Evolutionary conservation across 2,888 invertebrate species (phyloP), one percentile per base, ranked within the genome.

Genomic region (Ophion costatus): DNA sequence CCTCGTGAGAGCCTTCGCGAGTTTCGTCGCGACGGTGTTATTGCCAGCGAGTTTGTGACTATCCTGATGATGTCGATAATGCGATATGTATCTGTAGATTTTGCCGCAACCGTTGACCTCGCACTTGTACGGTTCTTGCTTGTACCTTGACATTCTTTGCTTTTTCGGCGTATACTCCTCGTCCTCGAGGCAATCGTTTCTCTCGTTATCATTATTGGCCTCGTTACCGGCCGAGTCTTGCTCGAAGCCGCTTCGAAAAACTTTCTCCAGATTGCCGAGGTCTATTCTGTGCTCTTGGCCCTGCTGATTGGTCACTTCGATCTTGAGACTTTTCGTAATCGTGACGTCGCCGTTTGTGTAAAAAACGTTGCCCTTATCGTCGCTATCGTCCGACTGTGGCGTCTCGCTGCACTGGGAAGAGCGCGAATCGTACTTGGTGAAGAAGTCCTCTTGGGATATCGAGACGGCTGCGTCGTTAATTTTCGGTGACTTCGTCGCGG

Each of bases 101-200:
- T 94, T 94, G 11, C 92, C 93, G 83, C 94, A 94, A 83, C 93
- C 93, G 61, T 88, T 91, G 10, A 92, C 83, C n/a, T 92, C 91
- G 87, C 94, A 94, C 82, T 92, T 93, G 85, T 93, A 93, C 20
- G 92, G 91, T 87, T 94, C 93, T 85, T 93, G 93, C 84, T 93
- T 93, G 82, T 91, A 91, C 84, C 93, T 90, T 33, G 93, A 93
- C 93, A 93, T 93, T 82, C 93, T 90, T 75, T 93, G 93, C 56
- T 93, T 93, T 83, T 93, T 93, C 64, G 93, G 93, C 29, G 93
- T 93, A 29, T 93, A 93, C 74, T 93, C 93, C 73, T 93, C 93
- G 56, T 93, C 93, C 17, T 93, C 93, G 0, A 91, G 93, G 82
- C 91, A 92, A 82, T 91, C 91, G 57, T 88, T 92, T 76, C 90